Percentiles rank a stretch among this genome's conserved stretches.
Conservation (phyloP, 2,797 vertebrate species). For the Psittacula echo region DNA sequence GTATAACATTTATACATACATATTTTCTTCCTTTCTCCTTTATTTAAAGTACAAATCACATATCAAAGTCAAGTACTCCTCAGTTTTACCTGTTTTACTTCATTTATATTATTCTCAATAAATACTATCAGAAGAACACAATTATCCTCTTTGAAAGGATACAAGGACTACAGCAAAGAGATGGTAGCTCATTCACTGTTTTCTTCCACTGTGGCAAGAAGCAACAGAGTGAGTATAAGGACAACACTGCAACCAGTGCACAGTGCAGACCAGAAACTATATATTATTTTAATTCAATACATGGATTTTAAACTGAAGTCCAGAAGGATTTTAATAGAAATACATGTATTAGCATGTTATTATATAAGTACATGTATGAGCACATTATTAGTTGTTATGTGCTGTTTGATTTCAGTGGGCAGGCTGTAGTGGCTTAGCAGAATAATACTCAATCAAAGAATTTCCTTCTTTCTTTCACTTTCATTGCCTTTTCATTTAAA, state of each 20-base stretch:
- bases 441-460: neutral
- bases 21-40: neutral
- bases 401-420: neutral
- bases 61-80: neutral
- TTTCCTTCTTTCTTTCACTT: neutral
- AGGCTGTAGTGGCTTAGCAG: neutral
- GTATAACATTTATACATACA: fast-evolving
- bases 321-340: neutral
- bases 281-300: neutral
- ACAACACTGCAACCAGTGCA: neutral
- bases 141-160: neutral
- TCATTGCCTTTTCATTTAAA: neutral
- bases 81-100: neutral
- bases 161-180: neutral
- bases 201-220: neutral
- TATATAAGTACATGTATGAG: neutral
- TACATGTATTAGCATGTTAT: neutral
- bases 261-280: neutral
- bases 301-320: neutral
- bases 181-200: neutral
- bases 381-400: neutral
- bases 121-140: neutral
- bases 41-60: neutral
- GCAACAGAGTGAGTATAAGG: neutral
- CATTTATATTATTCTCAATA: neutral